Base-by-base conservation (phyloP, 2,113 vertebrate genomes). In the Holacanthus passer region DNA sequence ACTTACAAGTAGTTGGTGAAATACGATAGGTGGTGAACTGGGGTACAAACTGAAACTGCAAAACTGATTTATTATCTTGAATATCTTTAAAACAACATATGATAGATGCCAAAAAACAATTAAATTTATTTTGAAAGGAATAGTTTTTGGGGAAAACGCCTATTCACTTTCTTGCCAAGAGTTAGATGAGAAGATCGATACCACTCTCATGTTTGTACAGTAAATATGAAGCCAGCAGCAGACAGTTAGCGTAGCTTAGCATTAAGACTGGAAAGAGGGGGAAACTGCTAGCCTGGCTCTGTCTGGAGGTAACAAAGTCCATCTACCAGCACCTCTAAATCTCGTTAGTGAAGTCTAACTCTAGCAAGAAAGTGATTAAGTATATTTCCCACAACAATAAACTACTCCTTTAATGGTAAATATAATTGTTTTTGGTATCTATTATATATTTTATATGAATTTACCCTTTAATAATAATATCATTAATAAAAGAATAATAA, bases 1-100 rank as follows among this genome's bases (percentile, higher is more conserved):
- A 17, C 35, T 67, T 47, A n/a, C 14, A 32, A 74, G 29, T 37
- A 63, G 50, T 68, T 71, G 41, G 39, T 58, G 47, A 37, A 70
- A 72, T 52, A 16, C 37, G 27, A 64, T 59, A 31, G 8, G 32
- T 43, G 37, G 43, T 20, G n/a, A 66, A 78, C 31, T 16, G 7
- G 22, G 31, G 31, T 47, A 16, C 2, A 60, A 52, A 67, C 16
- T 52, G 43, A 63, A 63, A 76, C 27, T 37, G 20, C 7, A 19
- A 19, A 63, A 35, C 45, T 32, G 19, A 31, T 55, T 16, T 70
- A 16, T 35, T n/a, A 12, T 41, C 22, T 4, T n/a, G 53, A 2
- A 10, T 5, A 35, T 19, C 56, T 71, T 29, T 20, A 56, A 5
- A 6, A 53, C 13, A 19, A 22, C 5, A 56, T 29, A 27, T 19